Base-by-base conservation (phyloP, 35 echinoderm and acorn worm genomes). In the Stichopus chloronotus region DNA sequence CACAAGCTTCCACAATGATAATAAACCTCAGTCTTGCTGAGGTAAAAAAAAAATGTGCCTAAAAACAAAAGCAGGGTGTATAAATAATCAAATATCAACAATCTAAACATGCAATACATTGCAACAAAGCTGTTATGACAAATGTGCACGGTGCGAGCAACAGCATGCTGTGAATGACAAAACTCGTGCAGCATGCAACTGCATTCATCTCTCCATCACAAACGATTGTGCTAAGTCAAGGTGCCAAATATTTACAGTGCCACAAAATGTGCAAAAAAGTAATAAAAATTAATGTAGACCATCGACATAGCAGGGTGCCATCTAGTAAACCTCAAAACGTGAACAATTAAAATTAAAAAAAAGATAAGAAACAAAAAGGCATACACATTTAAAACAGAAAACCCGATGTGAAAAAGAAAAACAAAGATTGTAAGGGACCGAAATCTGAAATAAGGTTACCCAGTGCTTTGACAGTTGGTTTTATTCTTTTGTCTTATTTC, bases 201-300 rank as follows among this genome's bases (percentile, higher is more conserved):
- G 61, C 61, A 43, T 43, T 43, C 30, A 43, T 1, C 30, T 43
- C 61, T 14, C 61, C 19, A 65, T 65, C 61, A 14, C 19, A 65
- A 5, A 65, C 11, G 19, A 19, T 14, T 19, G 19, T 65, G 61
- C 61, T 65, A 83, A 83, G 80, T 83, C 80, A 83, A 83, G 80
- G 80, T 83, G 80, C 80, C 30, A 43, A 83, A 83, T 83, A 83
- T 83, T 83, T 52, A 83, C 9, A 55, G 80, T 83, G 80, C 80
- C 80, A 83, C 80, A 55, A 83, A 78, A 83, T 55, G 80, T 83
- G 80, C 80, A 55, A 83, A 4, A 43, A 13, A 55, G 14, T 55
- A 52, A 43, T 43, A 43, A 43, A 43, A 43, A 43, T 43, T 43
- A 43, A 43, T 43, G 30, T 1, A 43, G 30, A 83, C 80, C 52